Evolutionary conservation across 2,797 vertebrate species (phyloP).

Genomic region (Enoplosus armatus): DNA sequence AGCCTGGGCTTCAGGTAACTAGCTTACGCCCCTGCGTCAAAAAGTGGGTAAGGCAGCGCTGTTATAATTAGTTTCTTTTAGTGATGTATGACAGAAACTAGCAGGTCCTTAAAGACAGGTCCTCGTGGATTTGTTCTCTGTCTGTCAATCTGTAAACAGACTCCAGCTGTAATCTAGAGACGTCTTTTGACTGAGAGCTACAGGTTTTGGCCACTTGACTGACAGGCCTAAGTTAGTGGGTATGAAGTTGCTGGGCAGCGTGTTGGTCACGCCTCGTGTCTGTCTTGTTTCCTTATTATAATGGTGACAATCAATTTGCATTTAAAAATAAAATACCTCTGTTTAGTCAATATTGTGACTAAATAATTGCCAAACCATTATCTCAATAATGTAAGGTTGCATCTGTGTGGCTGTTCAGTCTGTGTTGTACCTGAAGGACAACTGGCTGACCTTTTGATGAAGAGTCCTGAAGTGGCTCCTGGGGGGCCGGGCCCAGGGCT

Average conservation of each 20-base stretch:
- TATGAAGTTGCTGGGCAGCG: conserved; percentile 19
- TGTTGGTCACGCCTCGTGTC: conserved; percentile 14
- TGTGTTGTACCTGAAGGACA: no score
- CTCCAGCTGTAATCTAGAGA: background rate
- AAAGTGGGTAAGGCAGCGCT: conserved; percentile 43
- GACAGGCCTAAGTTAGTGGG: conserved; percentile 30
- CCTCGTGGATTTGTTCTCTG: background rate
- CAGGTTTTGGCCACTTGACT: conserved; percentile 37
- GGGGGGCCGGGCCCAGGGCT: no score
- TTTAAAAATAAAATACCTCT: background rate
- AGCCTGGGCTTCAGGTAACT: conserved; percentile 69
- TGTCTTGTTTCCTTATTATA: background rate
- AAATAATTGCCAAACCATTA: no score
- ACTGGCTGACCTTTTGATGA: no score
- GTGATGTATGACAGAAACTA: background rate
- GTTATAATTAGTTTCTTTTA: background rate
- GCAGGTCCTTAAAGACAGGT: fast-evolving
- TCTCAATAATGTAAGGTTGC: no score
- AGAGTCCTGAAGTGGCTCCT: no score
- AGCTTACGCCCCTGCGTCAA: conserved; percentile 78
- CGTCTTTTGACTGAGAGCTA: conserved; percentile 9
- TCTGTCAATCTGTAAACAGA: background rate
- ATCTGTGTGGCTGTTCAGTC: no score
- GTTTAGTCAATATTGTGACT: no score
- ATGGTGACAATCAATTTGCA: background rate